Evolutionary conservation across 2,797 vertebrate species (phyloP).

Genomic region (Tympanoctomys barrerae): DNA sequence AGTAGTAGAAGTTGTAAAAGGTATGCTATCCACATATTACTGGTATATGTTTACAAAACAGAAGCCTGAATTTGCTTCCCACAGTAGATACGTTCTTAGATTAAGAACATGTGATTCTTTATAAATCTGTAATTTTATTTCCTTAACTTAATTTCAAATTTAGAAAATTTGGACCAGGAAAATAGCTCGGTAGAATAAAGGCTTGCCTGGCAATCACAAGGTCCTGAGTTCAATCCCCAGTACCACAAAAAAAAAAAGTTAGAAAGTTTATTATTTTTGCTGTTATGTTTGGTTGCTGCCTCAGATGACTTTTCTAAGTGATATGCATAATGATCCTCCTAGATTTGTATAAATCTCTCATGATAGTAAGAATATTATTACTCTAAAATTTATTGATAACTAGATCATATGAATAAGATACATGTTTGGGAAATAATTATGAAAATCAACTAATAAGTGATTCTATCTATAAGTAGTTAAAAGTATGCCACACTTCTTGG

Average conservation of each 20-base stretch:
- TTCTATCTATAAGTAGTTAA: background rate
- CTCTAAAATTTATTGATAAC: background rate
- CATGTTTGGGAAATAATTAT: slow-evolving; percentile 34
- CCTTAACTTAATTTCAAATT: background rate
- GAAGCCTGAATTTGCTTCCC: background rate
- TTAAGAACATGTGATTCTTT: background rate
- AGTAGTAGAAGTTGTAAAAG: background rate
- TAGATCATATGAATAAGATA: background rate
- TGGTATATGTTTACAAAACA: background rate
- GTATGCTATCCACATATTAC: background rate
- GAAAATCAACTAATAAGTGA: slow-evolving; percentile 1
- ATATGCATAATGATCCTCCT: background rate
- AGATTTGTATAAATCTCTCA: background rate
- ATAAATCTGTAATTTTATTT: background rate
- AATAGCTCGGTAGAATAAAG: no score
- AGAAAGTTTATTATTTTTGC: background rate
- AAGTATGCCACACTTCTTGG: background rate
- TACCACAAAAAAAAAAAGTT: background rate
- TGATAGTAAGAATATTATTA: background rate
- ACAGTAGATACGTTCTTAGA: background rate
- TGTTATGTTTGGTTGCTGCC: background rate
- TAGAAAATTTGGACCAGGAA: background rate
- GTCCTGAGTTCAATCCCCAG: no score
- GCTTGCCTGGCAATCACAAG: no score
- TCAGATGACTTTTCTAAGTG: background rate